phyloP scores from a whole-genome alignment of 2,888 invertebrate genomes.

The Campoplex nolae region DNA sequence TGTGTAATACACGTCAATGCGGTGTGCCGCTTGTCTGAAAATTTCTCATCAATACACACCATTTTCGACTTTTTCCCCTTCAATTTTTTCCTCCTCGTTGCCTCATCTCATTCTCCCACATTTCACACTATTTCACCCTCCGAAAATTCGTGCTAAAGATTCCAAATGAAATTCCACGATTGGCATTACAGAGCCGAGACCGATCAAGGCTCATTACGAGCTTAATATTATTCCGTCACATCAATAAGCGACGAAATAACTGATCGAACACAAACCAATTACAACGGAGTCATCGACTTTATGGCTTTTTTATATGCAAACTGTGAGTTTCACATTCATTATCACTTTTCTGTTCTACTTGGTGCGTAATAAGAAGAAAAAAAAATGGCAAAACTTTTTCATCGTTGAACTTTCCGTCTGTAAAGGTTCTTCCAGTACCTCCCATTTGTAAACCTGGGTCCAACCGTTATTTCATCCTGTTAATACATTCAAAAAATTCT shows the following conservation, averaged over 20 bases:
- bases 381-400: no score
- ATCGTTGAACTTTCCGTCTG: no score
- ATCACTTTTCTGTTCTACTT: background rate
- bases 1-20: slow-evolving; percentile 72
- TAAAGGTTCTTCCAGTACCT: no score
- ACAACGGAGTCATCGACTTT: background rate
- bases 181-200: background rate
- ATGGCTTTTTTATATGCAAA: background rate
- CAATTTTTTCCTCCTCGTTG: slow-evolving; percentile 5
- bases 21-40: slow-evolving; percentile 69
- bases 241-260: slow-evolving; percentile 15
- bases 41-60: slow-evolving; percentile 65
- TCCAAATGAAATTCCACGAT: slow-evolving; percentile 44
- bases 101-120: background rate
- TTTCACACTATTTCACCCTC: slow-evolving; percentile 20
- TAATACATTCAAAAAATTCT: no score
- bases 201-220: slow-evolving; percentile 36
- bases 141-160: slow-evolving; percentile 55
- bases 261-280: slow-evolving; percentile 21
- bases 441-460: no score
- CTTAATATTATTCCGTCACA: slow-evolving; percentile 41
- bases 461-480: no score
- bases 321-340: background rate
- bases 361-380: no score
- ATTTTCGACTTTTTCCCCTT: slow-evolving; percentile 48